Conservation (phyloP, 2,888 invertebrate species). For the Metallyticus violacea region DNA sequence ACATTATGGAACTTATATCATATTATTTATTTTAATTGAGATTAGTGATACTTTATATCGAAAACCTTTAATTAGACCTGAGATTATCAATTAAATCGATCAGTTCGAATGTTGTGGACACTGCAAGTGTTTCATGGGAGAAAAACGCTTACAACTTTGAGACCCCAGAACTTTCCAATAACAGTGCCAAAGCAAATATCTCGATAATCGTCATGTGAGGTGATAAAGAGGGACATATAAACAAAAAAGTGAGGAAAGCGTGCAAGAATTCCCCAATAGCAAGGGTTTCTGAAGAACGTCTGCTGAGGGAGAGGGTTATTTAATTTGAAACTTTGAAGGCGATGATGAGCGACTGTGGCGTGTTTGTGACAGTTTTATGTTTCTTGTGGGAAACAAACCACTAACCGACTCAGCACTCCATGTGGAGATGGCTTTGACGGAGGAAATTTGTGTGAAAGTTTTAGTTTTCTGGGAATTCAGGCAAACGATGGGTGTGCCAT, state of each 20-base stretch:
- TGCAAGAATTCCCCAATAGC: background rate
- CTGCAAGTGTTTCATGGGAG: too few relatives aligned
- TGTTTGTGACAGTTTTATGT: background rate
- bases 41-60: too few relatives aligned
- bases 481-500: background rate
- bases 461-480: background rate
- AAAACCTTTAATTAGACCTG: too few relatives aligned
- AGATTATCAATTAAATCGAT: too few relatives aligned
- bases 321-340: background rate
- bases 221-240: background rate
- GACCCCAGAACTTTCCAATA: background rate
- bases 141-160: too few relatives aligned
- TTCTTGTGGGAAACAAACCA: background rate
- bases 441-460: background rate
- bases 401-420: background rate
- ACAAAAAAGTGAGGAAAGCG: too few relatives aligned
- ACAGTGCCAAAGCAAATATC: background rate
- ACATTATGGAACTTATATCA: too few relatives aligned
- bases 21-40: too few relatives aligned
- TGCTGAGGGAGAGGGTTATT: background rate
- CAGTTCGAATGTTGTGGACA: too few relatives aligned
- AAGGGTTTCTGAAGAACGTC: background rate
- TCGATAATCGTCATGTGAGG: background rate
- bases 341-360: background rate
- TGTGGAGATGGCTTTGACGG: background rate